Conservation (phyloP, 2,797 vertebrate species). For the Coreius guichenoti region DNA sequence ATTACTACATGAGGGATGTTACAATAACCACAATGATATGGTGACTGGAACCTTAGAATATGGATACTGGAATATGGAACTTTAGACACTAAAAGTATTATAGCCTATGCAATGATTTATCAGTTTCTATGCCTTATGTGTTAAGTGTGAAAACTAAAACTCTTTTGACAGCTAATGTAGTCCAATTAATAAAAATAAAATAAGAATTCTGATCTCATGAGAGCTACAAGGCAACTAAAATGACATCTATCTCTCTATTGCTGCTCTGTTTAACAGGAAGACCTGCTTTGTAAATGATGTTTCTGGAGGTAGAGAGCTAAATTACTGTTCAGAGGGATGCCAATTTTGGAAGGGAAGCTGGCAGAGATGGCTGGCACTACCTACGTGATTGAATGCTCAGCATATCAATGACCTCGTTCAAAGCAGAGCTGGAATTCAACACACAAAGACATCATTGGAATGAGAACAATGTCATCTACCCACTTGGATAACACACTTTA, state of each 20-base stretch:
- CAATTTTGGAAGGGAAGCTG: constrained; percentile 44
- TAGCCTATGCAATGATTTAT: not conserved
- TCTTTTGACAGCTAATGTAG: not conserved
- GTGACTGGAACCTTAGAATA: not conserved
- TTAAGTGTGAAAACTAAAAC: not conserved
- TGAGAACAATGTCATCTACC: constrained; percentile 30
- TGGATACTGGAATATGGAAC: too few species aligned
- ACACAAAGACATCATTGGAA: constrained; percentile 47
- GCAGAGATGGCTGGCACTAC: constrained; percentile 52
- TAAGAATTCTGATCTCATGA: not conserved
- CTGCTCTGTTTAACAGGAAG: not conserved
- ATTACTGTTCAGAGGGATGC: constrained; percentile 21
- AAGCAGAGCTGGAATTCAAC: constrained; percentile 38
- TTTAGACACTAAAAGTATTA: not conserved
- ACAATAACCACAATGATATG: not conserved
- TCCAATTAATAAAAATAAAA: not conserved
- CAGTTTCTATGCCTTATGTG: not conserved
- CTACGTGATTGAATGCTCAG: constrained; percentile 49
- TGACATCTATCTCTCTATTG: constrained; percentile 7
- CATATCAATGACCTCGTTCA: constrained; percentile 60
- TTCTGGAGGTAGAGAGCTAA: constrained; percentile 27
- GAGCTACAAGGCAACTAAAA: not conserved
- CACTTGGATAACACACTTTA: constrained; percentile 11
- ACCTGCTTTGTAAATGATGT: not conserved
- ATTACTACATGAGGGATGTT: not conserved